Conservation (phyloP, 2,888 invertebrate species). For the Xestia xanthographa region DNA sequence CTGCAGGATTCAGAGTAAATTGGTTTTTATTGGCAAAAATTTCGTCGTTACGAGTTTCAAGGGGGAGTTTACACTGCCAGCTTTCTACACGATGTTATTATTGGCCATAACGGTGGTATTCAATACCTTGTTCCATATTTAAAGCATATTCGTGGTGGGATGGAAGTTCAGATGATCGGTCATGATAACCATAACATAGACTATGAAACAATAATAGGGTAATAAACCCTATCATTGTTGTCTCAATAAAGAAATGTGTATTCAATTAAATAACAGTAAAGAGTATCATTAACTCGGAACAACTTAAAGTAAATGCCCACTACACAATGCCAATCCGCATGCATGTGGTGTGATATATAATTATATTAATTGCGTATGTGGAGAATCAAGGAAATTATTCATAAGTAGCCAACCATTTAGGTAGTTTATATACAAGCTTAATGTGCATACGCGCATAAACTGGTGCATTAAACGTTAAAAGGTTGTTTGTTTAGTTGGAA, state of each 20-base stretch:
- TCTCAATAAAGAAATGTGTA: slow-evolving; percentile 13
- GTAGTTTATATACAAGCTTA: slow-evolving; percentile 55
- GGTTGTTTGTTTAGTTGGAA: slow-evolving; percentile 84
- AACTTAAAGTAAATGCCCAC: slow-evolving; percentile 23
- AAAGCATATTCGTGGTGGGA: slow-evolving; percentile 23
- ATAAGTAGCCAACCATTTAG: slow-evolving; percentile 45
- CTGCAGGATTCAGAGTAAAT: slow-evolving; percentile 64
- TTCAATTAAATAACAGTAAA: slow-evolving; percentile 38
- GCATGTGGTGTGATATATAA: slow-evolving; percentile 24
- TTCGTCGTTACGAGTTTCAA: slow-evolving; percentile 60
- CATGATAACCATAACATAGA: slow-evolving; percentile 31
- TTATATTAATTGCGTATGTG: slow-evolving; percentile 39
- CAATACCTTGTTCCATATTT: slow-evolving; percentile 65
- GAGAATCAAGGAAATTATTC: slow-evolving; percentile 51
- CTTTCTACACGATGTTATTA: slow-evolving; percentile 73
- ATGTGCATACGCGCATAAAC: slow-evolving; percentile 59
- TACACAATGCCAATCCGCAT: slow-evolving; percentile 23
- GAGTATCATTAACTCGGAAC: slow-evolving; percentile 25
- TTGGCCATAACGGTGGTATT: slow-evolving; percentile 64
- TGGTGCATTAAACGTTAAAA: slow-evolving; percentile 78
- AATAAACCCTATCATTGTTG: background rate
- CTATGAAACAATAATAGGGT: no score
- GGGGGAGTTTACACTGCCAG: slow-evolving; percentile 62
- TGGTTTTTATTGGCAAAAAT: slow-evolving; percentile 70
- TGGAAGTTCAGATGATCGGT: slow-evolving; percentile 24